Evolutionary conservation across 1,140 invertebrate genomes (phyloP), one percentile per base, ranked within the genome.

Genomic region (Arion vulgaris): DNA sequence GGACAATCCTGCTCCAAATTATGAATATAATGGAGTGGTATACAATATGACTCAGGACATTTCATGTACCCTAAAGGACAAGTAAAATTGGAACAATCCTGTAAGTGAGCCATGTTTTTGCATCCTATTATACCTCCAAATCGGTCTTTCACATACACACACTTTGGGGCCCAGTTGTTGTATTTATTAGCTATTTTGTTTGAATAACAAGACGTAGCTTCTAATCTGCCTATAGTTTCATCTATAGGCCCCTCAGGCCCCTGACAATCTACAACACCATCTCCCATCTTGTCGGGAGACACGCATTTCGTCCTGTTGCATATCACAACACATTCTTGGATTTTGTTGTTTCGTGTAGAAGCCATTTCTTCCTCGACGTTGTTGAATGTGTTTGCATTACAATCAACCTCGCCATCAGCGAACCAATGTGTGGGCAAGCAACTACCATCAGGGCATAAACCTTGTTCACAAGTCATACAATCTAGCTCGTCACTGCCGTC

Each of bases 101-200:
- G 38, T 49, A 75, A 32, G 53, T 75, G 73, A 9, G 19, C 28
- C 73, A 75, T 75, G 45, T 75, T 53, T 36, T 32, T n/a, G 26
- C 73, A 75, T 23, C 73, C 73, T 28, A 75, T 51, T 1, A 34
- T 5, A 4, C 17, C 73, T n/a, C 41, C 45, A 51, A 28, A 75
- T 26, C 45, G 13, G 73, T 75, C 73, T 32, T 75, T 75, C 1
- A 75, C n/a, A 19, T 75, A 75, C 15, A 75, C 45, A 51, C 73
- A 75, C 34, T 66, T 69, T 23, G 78, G 78, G 1, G 78, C 78
- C 78, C 78, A 80, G 53, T 78, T 78, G 32, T 2, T 78, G 76
- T 78, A 78, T 15, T 15, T 38, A 9, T n/a, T 28, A 17, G 45
- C 5, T 2, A 49, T 32, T 2, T 51, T 11, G 1, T 78, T 68